Evolutionary conservation across 2,888 invertebrate species (phyloP).

Genomic region (Hemithea aestivaria): DNA sequence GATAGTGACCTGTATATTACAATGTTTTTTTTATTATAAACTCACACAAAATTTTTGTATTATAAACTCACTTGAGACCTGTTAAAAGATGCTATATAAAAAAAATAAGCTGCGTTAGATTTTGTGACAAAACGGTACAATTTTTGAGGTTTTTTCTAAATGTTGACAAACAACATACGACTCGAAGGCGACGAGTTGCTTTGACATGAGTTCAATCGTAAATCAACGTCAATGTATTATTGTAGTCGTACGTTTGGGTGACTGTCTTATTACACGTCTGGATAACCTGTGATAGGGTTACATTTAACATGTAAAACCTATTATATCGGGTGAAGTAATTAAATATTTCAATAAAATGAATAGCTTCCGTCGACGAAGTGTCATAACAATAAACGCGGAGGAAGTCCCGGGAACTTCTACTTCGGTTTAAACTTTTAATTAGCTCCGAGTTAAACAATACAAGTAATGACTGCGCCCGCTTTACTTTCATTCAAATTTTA

Average conservation of each 20-base stretch:
- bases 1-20: no score
- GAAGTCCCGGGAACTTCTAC: constrained; percentile 24
- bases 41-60: no score
- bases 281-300: constrained; percentile 8
- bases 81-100: no score
- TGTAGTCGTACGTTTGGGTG: no score
- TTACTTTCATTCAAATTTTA: constrained; percentile 25
- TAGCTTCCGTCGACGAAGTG: constrained; percentile 2
- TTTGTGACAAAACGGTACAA: no score
- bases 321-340: background rate
- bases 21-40: no score
- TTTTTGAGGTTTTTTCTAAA: no score
- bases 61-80: no score
- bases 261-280: constrained; percentile 25
- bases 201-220: no score
- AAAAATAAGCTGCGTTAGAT: no score
- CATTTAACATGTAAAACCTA: background rate
- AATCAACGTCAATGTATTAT: no score
- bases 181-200: constrained; percentile 13
- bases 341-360: background rate
- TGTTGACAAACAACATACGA: no score
- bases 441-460: constrained; percentile 33
- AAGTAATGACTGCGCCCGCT: constrained; percentile 28
- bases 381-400: constrained; percentile 22
- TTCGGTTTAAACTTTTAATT: constrained; percentile 38